Conservation (phyloP, 1,140 invertebrate genomes). For the Diorhabda carinulata region DNA sequence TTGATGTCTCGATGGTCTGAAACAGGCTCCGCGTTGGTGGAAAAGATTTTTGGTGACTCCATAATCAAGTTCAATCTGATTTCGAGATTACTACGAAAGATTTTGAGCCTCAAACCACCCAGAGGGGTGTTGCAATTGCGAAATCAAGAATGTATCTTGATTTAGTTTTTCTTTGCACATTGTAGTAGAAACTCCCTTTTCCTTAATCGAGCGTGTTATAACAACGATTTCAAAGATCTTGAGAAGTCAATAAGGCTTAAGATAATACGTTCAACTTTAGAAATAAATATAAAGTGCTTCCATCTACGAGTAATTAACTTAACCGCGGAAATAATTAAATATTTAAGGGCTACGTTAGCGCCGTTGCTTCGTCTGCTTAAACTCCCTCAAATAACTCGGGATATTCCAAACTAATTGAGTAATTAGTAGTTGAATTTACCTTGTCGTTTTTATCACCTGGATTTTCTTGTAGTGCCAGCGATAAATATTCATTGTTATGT, state of each 20-base stretch:
- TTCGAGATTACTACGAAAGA: too few relatives aligned
- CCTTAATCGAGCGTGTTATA: not conserved
- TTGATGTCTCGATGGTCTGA: too few relatives aligned
- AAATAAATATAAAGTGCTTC: slow-evolving; percentile 14
- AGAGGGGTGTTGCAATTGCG: too few relatives aligned
- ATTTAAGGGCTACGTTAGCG: slow-evolving; percentile 16
- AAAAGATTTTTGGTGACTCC: too few relatives aligned
- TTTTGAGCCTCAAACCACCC: too few relatives aligned
- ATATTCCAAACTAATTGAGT: slow-evolving; percentile 17
- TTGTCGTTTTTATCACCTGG: too few relatives aligned
- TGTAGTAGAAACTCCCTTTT: not conserved
- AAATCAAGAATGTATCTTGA: too few relatives aligned
- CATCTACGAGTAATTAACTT: slow-evolving; percentile 13
- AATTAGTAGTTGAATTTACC: slow-evolving; percentile 1
- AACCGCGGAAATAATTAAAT: slow-evolving; percentile 20
- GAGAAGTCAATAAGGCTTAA: slow-evolving; percentile 3
- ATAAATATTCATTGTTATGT: too few relatives aligned
- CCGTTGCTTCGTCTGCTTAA: not conserved
- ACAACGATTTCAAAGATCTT: not conserved
- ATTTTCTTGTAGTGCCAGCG: too few relatives aligned
- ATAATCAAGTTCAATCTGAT: too few relatives aligned
- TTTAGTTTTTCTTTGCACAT: too few relatives aligned
- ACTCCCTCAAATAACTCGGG: not conserved
- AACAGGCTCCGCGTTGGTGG: too few relatives aligned
- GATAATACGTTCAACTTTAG: slow-evolving; percentile 14